Conservation (phyloP, 2,888 invertebrate species). For the Lithosia quadra region DNA sequence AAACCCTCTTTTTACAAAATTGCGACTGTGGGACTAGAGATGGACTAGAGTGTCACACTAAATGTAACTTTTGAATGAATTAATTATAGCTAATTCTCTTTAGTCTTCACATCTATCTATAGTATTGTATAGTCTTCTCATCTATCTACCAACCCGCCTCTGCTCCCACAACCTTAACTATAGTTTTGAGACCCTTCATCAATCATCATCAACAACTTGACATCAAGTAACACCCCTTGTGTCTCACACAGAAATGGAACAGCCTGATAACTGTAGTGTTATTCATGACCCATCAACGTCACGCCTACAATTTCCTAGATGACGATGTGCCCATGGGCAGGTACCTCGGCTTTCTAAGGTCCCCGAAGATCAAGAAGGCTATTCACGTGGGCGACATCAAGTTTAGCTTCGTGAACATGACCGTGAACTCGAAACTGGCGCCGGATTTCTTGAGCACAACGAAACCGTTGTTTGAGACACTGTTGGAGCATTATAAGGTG, state of each 20-base stretch:
- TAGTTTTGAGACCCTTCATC: too few species aligned
- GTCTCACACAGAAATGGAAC: slow-evolving; percentile 70
- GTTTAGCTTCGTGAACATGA: slow-evolving; percentile 69
- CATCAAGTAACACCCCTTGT: not conserved
- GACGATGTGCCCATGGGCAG: slow-evolving; percentile 65
- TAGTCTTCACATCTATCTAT: too few species aligned
- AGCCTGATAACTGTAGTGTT: slow-evolving; percentile 62
- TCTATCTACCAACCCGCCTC: too few species aligned
- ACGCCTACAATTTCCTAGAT: slow-evolving; percentile 76
- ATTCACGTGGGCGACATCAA: slow-evolving; percentile 74
- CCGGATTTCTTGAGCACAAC: slow-evolving; percentile 74
- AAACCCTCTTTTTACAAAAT: too few species aligned
- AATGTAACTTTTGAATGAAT: too few species aligned
- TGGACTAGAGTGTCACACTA: too few species aligned
- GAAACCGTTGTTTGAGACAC: slow-evolving; percentile 65
- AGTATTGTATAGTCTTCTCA: too few species aligned
- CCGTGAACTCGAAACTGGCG: slow-evolving; percentile 65
- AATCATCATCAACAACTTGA: not conserved
- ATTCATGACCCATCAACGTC: slow-evolving; percentile 66
- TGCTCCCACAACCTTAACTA: too few species aligned
- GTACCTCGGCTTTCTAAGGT: slow-evolving; percentile 58
- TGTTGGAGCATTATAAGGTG: slow-evolving; percentile 74
- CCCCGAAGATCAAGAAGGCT: slow-evolving; percentile 67
- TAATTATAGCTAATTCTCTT: too few species aligned
- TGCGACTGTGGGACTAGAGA: too few species aligned